A percentile compares a stretch with the other conserved stretches of the same genome.
These are phyloP conservation scores for Drosophila neonasuta DNA, from an alignment of 2,888 invertebrate species.

Conservation along the genomic window DNA sequence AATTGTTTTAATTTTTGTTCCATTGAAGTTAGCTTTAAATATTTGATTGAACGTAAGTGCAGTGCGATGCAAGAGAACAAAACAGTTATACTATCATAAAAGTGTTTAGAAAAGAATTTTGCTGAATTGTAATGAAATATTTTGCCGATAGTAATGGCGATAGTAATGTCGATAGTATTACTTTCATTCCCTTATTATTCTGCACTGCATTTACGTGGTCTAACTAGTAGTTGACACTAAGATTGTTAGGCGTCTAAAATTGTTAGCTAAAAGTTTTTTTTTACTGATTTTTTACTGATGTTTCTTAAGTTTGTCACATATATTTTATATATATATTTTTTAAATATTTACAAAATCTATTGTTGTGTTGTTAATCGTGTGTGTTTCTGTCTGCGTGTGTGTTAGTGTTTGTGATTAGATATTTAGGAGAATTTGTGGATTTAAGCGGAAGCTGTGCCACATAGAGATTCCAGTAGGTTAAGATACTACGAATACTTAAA, in stretches of 20 bases:
- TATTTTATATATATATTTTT: constrained; percentile 29
- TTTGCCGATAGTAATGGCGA: not conserved
- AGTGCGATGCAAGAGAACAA: constrained; percentile 25
- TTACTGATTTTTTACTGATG: constrained; percentile 67
- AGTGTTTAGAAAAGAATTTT: too few species aligned
- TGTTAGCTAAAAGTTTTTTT: constrained; percentile 47
- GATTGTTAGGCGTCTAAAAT: constrained; percentile 49
- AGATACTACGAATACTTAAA: constrained; percentile 16
- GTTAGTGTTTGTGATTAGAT: constrained; percentile 16
- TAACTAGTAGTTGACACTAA: constrained; percentile 52
- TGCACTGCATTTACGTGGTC: constrained; percentile 46
- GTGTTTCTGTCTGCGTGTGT: constrained; percentile 31
- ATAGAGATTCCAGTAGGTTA: constrained; percentile 43
- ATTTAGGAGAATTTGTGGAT: constrained; percentile 36
- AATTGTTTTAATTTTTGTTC: constrained; percentile 20
- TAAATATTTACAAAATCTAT: constrained; percentile 59
- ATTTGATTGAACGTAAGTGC: constrained; percentile 26
- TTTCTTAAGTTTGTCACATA: constrained; percentile 38
- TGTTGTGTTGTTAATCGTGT: constrained; percentile 33
- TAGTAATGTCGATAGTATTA: constrained; percentile 4
- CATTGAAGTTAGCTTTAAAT: constrained; percentile 25
- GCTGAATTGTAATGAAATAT: too few species aligned
- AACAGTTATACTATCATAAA: not conserved
- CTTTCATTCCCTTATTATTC: constrained; percentile 6
- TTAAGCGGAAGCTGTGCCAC: constrained; percentile 46